These are phyloP conservation scores for Dendropsophus ebraccatus DNA, from an alignment of 2,113 vertebrate species.

Conservation along the genomic window DNA sequence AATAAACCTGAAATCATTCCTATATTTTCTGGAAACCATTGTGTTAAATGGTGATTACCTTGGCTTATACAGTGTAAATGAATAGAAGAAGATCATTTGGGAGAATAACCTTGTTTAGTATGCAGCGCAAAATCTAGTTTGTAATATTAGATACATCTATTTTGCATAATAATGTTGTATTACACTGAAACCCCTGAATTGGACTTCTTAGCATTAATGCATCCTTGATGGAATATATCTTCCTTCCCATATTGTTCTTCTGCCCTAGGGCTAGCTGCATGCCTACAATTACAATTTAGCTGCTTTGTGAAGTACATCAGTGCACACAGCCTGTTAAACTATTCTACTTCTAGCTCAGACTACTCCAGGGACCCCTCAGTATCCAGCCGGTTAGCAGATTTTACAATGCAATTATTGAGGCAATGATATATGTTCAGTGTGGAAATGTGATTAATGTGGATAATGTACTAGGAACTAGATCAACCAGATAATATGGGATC, in stretches of 20 bases:
- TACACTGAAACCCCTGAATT: not conserved
- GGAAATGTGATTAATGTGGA: slow-evolving; percentile 1
- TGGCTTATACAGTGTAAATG: not conserved
- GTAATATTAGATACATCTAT: not conserved
- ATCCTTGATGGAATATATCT: slow-evolving; percentile 17
- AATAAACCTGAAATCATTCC: not conserved
- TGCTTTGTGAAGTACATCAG: slow-evolving; percentile 15
- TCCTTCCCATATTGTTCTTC: not conserved
- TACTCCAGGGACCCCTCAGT: slow-evolving; percentile 12
- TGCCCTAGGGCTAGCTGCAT: not conserved
- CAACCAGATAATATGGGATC: not conserved
- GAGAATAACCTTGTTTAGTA: not conserved
- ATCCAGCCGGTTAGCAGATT: slow-evolving; percentile 19
- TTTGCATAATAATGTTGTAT: not conserved
- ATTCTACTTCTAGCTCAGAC: not conserved
- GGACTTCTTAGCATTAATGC: not conserved
- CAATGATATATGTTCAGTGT: slow-evolving; percentile 1
- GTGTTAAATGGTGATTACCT: not conserved
- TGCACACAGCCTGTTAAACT: slow-evolving; percentile 21
- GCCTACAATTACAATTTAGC: not conserved
- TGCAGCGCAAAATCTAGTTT: not conserved
- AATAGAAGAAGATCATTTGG: not conserved
- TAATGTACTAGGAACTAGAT: slow-evolving; percentile 3
- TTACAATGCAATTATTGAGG: slow-evolving; percentile 24
- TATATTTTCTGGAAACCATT: too few species aligned